Conservation (phyloP, 2,888 invertebrate species). For the Acanthopleura granulata region DNA sequence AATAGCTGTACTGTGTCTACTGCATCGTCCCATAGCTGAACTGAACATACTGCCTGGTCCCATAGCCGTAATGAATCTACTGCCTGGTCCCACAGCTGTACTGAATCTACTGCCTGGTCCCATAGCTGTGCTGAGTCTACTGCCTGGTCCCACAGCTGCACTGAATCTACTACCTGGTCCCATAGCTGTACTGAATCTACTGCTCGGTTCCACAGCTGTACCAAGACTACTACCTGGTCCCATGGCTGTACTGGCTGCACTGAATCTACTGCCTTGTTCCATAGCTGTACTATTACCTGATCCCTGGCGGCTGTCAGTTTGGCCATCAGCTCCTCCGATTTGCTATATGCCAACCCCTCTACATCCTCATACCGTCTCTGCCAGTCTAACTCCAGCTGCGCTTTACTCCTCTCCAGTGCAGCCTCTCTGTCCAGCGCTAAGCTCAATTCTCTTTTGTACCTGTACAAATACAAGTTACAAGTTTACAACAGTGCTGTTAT, state of each 20-base stretch:
- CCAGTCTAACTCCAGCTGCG: conserved; percentile 67
- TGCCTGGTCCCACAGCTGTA: too few relatives aligned
- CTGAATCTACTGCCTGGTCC: too few relatives aligned
- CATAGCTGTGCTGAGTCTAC: too few relatives aligned
- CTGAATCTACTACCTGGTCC: too few relatives aligned
- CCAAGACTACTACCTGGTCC: background rate
- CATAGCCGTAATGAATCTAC: too few relatives aligned
- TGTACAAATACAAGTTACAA: conserved; percentile 26
- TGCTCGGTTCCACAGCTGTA: too few relatives aligned
- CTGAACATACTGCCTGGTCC: too few relatives aligned
- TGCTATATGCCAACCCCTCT: conserved; percentile 61
- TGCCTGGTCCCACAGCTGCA: too few relatives aligned
- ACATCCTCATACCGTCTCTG: conserved; percentile 61
- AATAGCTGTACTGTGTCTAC: background rate
- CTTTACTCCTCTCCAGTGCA: conserved; percentile 54
- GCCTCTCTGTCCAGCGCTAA: conserved; percentile 58
- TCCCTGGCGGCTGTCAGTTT: conserved; percentile 59
- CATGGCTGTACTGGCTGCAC: background rate
- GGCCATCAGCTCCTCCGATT: conserved; percentile 62
- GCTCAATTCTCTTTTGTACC: conserved; percentile 63
- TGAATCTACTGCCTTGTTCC: background rate
- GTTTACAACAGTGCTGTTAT: too few relatives aligned
- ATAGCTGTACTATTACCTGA: conserved; percentile 43
- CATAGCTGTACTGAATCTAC: background rate
- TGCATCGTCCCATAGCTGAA: too few relatives aligned